Conservation (phyloP, 2,888 invertebrate species). For the Hartigia nigra region DNA sequence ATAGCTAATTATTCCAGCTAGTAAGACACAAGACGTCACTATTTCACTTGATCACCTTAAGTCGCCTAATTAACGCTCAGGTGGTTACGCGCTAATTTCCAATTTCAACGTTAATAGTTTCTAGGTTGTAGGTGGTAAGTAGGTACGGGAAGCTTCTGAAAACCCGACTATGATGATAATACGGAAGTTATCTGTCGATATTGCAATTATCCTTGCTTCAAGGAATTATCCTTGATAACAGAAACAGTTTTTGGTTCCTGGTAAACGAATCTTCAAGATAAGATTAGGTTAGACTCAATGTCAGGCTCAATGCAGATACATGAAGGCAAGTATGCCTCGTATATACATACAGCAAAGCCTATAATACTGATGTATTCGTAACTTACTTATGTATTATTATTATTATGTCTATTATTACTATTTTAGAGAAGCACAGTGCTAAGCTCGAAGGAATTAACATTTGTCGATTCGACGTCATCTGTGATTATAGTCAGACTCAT, state of each 20-base stretch:
- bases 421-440: neutral
- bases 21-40: neutral
- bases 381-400: too few relatives aligned
- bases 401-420: too few relatives aligned
- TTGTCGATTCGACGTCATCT: neutral
- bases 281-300: neutral
- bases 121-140: neutral
- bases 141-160: neutral
- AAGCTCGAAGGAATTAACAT: neutral
- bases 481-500: neutral
- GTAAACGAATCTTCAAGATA: neutral
- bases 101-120: neutral
- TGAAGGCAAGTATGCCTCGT: neutral
- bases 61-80: neutral
- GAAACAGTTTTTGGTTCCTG: neutral
- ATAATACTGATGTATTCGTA: neutral
- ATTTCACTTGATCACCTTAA: neutral
- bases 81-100: neutral
- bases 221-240: neutral
- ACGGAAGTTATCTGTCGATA: neutral
- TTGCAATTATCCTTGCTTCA: neutral
- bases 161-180: neutral
- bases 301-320: neutral
- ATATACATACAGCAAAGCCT: neutral
- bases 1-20: neutral